phyloP scores from a whole-genome alignment of 1,140 invertebrate genomes.

The Pogonognathellus flavescens region DNA sequence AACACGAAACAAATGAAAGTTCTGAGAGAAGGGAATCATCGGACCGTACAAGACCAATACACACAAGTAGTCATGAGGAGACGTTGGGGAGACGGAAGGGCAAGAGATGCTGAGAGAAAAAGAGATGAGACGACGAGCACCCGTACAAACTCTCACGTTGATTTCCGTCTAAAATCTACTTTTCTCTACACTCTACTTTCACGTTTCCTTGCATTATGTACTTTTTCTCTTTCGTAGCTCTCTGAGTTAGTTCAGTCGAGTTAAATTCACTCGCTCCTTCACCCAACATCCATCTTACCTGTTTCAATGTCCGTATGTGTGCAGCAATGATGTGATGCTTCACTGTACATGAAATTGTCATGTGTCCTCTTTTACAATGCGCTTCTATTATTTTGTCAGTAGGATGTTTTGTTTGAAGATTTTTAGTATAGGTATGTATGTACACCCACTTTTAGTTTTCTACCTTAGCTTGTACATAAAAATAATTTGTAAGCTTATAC shows the following conservation, averaged over 20 bases:
- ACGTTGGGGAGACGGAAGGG: background rate
- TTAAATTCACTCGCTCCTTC: background rate
- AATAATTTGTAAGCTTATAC: no score
- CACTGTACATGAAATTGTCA: background rate
- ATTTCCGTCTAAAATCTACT: constrained; percentile 49
- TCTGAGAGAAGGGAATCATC: constrained; percentile 50
- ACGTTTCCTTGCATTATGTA: background rate
- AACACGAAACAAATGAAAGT: constrained; percentile 44
- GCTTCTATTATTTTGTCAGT: background rate
- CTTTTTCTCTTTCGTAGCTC: background rate
- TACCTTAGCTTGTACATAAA: no score
- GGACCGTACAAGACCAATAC: constrained; percentile 50
- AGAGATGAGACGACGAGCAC: constrained; percentile 45
- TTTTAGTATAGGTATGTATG: no score
- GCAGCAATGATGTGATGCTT: background rate
- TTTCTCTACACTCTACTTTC: constrained; percentile 11
- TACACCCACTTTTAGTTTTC: no score
- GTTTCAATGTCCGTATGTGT: background rate
- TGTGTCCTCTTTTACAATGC: background rate
- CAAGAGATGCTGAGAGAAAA: constrained; percentile 15
- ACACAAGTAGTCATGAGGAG: constrained; percentile 42
- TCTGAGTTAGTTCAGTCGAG: background rate
- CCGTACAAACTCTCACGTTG: constrained; percentile 57
- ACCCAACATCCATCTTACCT: constrained; percentile 30
- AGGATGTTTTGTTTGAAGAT: no score